phyloP scores from a whole-genome alignment of 1,140 invertebrate species.

The Tetramorium parvispinum region DNA sequence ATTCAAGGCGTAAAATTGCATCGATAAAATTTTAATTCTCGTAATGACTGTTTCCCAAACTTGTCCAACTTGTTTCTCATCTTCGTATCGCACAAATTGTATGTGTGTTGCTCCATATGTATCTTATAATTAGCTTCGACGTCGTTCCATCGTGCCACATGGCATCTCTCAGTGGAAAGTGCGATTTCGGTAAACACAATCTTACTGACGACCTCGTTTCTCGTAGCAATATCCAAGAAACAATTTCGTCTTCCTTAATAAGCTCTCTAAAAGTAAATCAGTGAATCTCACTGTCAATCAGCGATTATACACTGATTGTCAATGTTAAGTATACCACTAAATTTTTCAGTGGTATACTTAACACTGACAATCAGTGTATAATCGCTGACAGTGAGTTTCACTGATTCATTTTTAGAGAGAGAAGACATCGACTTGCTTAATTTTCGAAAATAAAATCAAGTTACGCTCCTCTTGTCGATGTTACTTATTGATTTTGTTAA shows the following conservation, averaged over 20 bases:
- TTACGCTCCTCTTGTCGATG: neutral
- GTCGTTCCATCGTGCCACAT: neutral
- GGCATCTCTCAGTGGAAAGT: neutral
- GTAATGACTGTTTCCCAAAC: neutral
- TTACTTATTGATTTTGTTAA: conserved; percentile 9
- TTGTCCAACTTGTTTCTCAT: neutral
- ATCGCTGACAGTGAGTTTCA: no score
- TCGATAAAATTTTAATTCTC: conserved; percentile 5
- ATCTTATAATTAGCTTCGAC: conserved; percentile 10
- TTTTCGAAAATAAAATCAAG: neutral
- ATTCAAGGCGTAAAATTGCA: conserved; percentile 22
- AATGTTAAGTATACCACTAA: no score
- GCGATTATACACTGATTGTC: no score
- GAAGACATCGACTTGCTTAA: neutral
- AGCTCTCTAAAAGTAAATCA: no score
- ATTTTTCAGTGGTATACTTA: no score
- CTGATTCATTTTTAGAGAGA: no score
- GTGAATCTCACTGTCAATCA: no score
- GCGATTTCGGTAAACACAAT: neutral
- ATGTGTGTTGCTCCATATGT: neutral
- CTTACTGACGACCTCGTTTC: neutral
- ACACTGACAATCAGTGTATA: no score
- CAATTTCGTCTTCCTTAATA: neutral
- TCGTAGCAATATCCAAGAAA: neutral
- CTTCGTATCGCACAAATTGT: neutral